phyloP scores from a whole-genome alignment of 2,797 vertebrate genomes.

The Sebastes jordani region DNA sequence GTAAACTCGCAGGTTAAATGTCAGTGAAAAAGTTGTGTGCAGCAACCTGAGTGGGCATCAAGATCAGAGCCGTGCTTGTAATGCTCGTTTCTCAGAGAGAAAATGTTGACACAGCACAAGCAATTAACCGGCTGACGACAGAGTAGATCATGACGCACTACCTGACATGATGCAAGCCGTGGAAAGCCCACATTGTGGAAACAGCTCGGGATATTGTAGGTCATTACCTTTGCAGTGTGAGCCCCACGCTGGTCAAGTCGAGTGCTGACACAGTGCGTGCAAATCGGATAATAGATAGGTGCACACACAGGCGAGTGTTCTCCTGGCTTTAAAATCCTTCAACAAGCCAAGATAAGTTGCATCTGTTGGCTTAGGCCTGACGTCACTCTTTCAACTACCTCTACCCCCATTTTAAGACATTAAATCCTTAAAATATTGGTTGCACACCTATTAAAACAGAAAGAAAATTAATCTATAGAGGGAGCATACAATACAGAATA shows the following conservation, averaged over 20 bases:
- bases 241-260: neutral
- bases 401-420: neutral
- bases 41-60: neutral
- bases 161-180: neutral
- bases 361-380: neutral
- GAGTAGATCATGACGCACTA: conserved; percentile 20
- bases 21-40: neutral
- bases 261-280: neutral
- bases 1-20: neutral
- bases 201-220: neutral
- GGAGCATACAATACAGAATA: neutral
- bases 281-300: neutral
- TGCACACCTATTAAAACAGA: neutral
- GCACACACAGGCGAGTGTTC: neutral
- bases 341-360: neutral
- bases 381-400: neutral
- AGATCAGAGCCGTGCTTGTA: conserved; percentile 1
- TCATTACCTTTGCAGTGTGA: conserved; percentile 7
- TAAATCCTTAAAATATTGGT: neutral
- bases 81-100: neutral
- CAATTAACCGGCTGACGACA: conserved; percentile 24
- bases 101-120: conserved; percentile 32
- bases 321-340: neutral
- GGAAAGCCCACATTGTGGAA: neutral
- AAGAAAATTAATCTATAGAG: neutral